Conservation (phyloP, 2,888 invertebrate genomes). For the Scaptomyza reducta region DNA sequence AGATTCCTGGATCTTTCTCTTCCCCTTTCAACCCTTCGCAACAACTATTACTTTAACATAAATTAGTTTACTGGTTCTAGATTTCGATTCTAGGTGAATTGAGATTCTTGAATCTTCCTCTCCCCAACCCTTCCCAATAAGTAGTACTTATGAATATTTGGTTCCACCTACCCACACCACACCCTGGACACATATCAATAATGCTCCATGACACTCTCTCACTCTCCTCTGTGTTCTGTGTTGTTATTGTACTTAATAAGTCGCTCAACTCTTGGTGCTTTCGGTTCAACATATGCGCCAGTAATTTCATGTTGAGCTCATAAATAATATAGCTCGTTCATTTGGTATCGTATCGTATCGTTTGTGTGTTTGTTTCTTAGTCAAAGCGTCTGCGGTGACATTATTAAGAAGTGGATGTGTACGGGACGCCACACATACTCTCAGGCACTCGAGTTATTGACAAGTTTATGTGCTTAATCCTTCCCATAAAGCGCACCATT, state of each 20-base stretch:
- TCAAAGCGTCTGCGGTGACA: slow-evolving; percentile 74
- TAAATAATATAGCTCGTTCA: slow-evolving; percentile 68
- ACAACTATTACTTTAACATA: too few relatives aligned
- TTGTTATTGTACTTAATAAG: slow-evolving; percentile 72
- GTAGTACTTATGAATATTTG: slow-evolving; percentile 24
- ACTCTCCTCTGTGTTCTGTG: too few relatives aligned
- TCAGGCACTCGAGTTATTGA: slow-evolving; percentile 81
- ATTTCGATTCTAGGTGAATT: too few relatives aligned
- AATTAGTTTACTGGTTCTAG: neutral
- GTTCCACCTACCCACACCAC: slow-evolving; percentile 4
- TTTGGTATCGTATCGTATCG: slow-evolving; percentile 16
- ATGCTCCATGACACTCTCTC: slow-evolving; percentile 27
- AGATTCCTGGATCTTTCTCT: too few relatives aligned
- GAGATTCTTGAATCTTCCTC: too few relatives aligned
- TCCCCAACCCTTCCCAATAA: slow-evolving; percentile 10
- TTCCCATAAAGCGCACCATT: slow-evolving; percentile 81
- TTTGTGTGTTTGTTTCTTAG: slow-evolving; percentile 56
- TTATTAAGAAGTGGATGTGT: slow-evolving; percentile 65
- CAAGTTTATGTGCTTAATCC: slow-evolving; percentile 83
- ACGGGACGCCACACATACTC: slow-evolving; percentile 37
- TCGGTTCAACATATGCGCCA: slow-evolving; percentile 63
- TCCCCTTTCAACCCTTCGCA: too few relatives aligned
- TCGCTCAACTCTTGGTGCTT: slow-evolving; percentile 49
- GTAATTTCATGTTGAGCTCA: slow-evolving; percentile 70
- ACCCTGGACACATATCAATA: slow-evolving; percentile 58